A percentile compares a stretch with the other conserved stretches of the same genome.
phyloP scores from a whole-genome alignment of 2,888 invertebrate genomes.

The Pollenia griseotomentosa region DNA sequence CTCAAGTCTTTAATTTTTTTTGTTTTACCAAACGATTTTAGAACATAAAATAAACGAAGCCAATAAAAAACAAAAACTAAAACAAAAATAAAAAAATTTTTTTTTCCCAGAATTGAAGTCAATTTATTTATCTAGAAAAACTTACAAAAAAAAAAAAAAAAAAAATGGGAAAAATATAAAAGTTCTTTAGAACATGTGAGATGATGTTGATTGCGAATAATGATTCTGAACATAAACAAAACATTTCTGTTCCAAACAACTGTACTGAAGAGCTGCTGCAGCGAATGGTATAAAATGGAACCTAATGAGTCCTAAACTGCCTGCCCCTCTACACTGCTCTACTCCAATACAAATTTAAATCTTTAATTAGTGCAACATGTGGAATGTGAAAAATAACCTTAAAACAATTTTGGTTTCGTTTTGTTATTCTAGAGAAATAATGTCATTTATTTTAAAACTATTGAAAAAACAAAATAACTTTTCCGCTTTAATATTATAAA shows the following conservation, averaged over 20 bases:
- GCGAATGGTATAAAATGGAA: neutral
- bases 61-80: slow-evolving; percentile 45
- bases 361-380: slow-evolving; percentile 69
- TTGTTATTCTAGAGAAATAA: neutral
- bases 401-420: slow-evolving; percentile 3
- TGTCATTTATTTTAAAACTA: neutral
- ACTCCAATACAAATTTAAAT: slow-evolving; percentile 17
- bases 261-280: neutral
- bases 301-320: slow-evolving; percentile 12
- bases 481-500: no score
- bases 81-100: slow-evolving; percentile 19
- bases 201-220: slow-evolving; percentile 24
- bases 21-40: slow-evolving; percentile 32
- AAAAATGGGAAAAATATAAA: neutral
- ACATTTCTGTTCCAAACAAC: slow-evolving; percentile 2
- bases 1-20: slow-evolving; percentile 5
- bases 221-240: slow-evolving; percentile 6
- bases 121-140: slow-evolving; percentile 68
- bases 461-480: neutral
- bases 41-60: slow-evolving; percentile 57
- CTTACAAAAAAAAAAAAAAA: slow-evolving; percentile 3
- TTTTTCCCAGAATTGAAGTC: slow-evolving; percentile 70
- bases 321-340: neutral
- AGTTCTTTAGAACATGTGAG: slow-evolving; percentile 38
- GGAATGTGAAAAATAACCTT: slow-evolving; percentile 39